Evolutionary conservation across 2,888 invertebrate genomes (phyloP).

Genomic region (Polydrusus cervinus): DNA sequence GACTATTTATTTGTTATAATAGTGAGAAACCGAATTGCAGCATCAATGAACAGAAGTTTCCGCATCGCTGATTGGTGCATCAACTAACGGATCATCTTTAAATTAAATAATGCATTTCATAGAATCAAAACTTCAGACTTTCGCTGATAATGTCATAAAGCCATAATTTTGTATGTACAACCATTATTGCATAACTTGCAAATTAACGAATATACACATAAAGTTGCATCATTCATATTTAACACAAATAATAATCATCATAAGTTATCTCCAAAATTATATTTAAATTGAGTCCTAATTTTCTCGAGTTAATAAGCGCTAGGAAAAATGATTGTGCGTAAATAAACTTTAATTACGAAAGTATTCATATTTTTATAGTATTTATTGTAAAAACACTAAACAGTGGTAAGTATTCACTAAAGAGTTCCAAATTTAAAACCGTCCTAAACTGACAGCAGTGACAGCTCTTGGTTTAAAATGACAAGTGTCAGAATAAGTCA

Average conservation of each 20-base stretch:
- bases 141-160: conserved; percentile 13
- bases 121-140: conserved; percentile 6
- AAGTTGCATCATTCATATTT: conserved; percentile 4
- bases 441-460: no score
- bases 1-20: no score
- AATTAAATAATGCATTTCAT: conserved; percentile 12
- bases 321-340: no score
- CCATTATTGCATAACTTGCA: conserved; percentile 3
- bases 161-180: neutral
- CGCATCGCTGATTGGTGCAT: conserved; percentile 1
- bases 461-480: no score
- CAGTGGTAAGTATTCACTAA: no score
- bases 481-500: no score
- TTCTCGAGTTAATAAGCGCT: no score
- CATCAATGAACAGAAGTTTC: neutral
- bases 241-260: neutral
- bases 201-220: neutral
- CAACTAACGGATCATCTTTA: neutral
- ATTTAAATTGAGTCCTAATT: neutral
- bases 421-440: no score
- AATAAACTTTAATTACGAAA: no score
- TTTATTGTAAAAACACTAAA: no score
- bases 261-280: neutral
- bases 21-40: no score
- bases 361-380: no score